phyloP scores from a whole-genome alignment of 1,140 invertebrate species.

The Heterodera carotae region DNA sequence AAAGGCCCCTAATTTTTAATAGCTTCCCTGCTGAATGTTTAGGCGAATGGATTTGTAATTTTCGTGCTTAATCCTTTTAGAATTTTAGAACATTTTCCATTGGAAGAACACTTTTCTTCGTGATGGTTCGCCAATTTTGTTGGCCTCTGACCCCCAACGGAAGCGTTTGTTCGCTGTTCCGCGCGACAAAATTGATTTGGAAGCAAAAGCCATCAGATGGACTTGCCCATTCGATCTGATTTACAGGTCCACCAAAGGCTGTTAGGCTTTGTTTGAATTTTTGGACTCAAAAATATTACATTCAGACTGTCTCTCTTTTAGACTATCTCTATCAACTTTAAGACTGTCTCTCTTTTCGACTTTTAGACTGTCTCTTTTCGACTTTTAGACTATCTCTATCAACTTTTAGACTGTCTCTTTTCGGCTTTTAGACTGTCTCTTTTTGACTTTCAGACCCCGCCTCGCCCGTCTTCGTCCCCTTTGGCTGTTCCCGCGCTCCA shows the following conservation, averaged over 20 bases:
- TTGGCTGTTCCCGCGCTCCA: not conserved
- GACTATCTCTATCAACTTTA: not conserved
- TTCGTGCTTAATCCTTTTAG: not conserved
- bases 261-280: too few relatives aligned
- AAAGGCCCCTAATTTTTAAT: too few relatives aligned
- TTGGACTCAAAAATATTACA: too few relatives aligned
- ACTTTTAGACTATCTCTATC: too few relatives aligned
- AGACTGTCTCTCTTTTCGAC: too few relatives aligned
- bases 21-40: too few relatives aligned
- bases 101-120: not conserved
- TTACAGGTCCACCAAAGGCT: slow-evolving; percentile 23
- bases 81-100: not conserved
- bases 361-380: too few relatives aligned
- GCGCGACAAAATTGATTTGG: not conserved
- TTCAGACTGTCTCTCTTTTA: too few relatives aligned
- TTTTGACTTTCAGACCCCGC: not conserved
- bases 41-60: too few relatives aligned
- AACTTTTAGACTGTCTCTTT: too few relatives aligned
- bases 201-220: not conserved
- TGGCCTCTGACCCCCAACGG: slow-evolving; percentile 21
- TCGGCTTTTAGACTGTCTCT: not conserved
- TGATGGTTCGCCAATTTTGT: slow-evolving; percentile 10
- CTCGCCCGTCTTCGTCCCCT: not conserved
- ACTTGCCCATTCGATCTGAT: slow-evolving; percentile 34
- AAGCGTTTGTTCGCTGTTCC: slow-evolving; percentile 21